Percentiles rank a stretch among this genome's conserved stretches.
These are phyloP conservation scores for Leptopilina myrica DNA, from an alignment of 2,888 invertebrate species.

Conservation along the genomic window DNA sequence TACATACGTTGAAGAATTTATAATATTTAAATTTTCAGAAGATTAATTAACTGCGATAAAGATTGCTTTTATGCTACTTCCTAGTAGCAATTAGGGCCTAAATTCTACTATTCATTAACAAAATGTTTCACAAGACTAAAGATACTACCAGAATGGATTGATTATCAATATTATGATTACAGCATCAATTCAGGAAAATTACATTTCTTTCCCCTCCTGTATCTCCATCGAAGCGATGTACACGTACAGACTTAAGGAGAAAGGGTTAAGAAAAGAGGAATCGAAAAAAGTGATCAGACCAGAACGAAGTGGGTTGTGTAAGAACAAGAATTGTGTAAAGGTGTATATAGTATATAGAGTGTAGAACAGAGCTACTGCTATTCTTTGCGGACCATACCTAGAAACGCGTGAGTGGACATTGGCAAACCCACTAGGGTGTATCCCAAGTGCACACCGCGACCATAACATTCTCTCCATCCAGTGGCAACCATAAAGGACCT, in stretches of 20 bases:
- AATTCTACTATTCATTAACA: too few species aligned
- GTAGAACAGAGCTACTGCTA: conserved; percentile 7
- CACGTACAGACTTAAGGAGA: background rate
- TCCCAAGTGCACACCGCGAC: conserved; percentile 52
- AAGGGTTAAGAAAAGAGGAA: conserved; percentile 30
- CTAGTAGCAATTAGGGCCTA: too few species aligned
- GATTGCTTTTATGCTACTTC: too few species aligned
- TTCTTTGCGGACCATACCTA: conserved; percentile 31
- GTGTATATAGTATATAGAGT: conserved; percentile 9
- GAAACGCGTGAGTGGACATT: conserved; percentile 56
- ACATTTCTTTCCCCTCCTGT: too few species aligned
- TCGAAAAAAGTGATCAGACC: conserved; percentile 39
- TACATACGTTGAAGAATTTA: too few species aligned
- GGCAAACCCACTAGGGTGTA: conserved; percentile 53
- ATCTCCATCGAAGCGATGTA: background rate
- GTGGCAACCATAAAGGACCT: conserved; percentile 51
- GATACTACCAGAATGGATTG: too few species aligned
- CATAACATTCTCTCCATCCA: conserved; percentile 52
- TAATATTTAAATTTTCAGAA: too few species aligned
- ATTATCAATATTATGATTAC: too few species aligned
- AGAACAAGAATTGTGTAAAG: conserved; percentile 25
- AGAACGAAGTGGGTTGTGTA: conserved; percentile 29
- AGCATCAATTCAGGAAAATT: too few species aligned
- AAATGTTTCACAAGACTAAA: too few species aligned
- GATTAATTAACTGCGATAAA: too few species aligned